phyloP scores from a whole-genome alignment of 2,888 invertebrate genomes.

The Aporophyla nigra region DNA sequence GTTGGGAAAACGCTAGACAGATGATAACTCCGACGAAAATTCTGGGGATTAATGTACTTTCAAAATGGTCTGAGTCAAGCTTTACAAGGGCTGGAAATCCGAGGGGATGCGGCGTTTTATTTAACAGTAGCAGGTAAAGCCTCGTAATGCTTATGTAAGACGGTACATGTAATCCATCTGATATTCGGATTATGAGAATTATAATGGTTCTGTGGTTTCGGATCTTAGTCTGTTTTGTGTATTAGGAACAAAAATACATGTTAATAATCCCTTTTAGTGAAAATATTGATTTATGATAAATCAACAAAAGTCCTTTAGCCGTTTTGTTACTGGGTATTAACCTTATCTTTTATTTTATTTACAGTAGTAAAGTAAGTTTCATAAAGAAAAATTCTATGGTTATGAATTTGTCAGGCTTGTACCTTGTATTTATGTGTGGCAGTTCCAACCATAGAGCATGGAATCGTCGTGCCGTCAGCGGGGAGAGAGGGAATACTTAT shows the following conservation, averaged over 20 bases:
- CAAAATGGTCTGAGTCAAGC: constrained; percentile 11
- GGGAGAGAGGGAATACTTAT: too few species aligned
- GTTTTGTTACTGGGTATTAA: neutral
- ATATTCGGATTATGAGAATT: constrained; percentile 42
- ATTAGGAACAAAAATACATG: neutral
- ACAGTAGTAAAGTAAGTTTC: neutral
- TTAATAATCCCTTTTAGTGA: neutral
- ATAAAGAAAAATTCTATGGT: too few species aligned
- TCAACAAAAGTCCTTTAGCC: neutral
- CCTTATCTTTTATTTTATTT: neutral
- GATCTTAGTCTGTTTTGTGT: neutral
- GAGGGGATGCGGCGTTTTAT: constrained; percentile 47
- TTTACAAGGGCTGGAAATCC: constrained; percentile 25
- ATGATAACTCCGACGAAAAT: neutral
- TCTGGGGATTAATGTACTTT: neutral
- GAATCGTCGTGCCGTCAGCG: neutral
- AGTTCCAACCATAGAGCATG: too few species aligned
- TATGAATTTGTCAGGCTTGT: neutral
- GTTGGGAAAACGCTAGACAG: too few species aligned
- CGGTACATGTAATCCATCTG: constrained; percentile 41
- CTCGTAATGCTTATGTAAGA: constrained; percentile 44
- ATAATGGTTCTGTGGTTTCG: constrained; percentile 13
- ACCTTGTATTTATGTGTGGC: neutral
- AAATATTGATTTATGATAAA: neutral
- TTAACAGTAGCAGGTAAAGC: constrained; percentile 58